These are phyloP conservation scores for Drosophila parvula DNA, from an alignment of 1,140 invertebrate species.

Conservation along the genomic window DNA sequence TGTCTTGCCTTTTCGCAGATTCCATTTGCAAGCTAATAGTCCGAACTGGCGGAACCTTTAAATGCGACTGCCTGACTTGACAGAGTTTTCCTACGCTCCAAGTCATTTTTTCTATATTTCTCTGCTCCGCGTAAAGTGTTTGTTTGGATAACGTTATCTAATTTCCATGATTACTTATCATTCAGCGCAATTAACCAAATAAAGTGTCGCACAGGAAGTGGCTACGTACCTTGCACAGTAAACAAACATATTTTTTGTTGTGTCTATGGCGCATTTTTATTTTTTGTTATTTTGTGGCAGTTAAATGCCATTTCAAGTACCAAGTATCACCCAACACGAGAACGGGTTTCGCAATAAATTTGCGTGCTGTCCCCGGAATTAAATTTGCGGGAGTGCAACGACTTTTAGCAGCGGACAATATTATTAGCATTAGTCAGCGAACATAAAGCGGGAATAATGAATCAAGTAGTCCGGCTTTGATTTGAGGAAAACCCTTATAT, in stretches of 20 bases:
- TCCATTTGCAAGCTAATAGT: neutral
- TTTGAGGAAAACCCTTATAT: neutral
- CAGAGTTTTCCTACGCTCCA: neutral
- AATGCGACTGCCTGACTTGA: neutral
- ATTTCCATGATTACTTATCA: slow-evolving; percentile 28
- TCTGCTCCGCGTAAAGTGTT: slow-evolving; percentile 17
- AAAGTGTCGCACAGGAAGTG: slow-evolving; percentile 53
- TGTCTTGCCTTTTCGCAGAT: neutral
- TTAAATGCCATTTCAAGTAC: slow-evolving; percentile 20
- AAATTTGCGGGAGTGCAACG: slow-evolving; percentile 55
- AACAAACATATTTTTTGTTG: neutral
- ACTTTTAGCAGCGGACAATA: slow-evolving; percentile 32
- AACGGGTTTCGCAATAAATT: slow-evolving; percentile 42
- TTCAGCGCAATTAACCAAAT: slow-evolving; percentile 17
- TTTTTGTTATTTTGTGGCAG: neutral
- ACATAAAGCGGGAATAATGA: neutral
- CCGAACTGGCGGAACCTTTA: neutral
- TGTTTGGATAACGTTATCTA: slow-evolving; percentile 22
- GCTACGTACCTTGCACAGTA: slow-evolving; percentile 15
- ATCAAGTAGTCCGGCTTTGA: neutral
- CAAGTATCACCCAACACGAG: neutral
- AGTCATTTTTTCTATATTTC: neutral
- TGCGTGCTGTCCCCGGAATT: slow-evolving; percentile 17
- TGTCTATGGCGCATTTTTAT: neutral
- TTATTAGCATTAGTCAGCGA: slow-evolving; percentile 40